Conservation (phyloP, 2,113 vertebrate genomes). For the Alouatta palliata region DNA sequence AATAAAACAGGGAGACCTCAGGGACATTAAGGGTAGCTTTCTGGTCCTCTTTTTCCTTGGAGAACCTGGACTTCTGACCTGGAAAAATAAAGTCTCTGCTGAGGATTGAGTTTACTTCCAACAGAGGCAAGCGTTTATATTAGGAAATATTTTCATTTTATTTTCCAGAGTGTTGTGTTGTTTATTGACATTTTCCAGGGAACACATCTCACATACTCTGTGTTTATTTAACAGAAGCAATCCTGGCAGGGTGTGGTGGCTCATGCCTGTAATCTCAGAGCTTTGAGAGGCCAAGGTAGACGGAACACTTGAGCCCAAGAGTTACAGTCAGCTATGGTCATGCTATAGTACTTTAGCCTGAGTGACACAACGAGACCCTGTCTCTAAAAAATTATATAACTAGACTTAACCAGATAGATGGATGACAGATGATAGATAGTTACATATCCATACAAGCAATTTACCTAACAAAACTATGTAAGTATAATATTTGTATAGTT, state of each 20-base stretch:
- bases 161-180: neutral
- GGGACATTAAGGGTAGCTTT: neutral
- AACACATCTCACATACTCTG: neutral
- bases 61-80: neutral
- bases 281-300: too few species aligned
- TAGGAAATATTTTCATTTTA: neutral
- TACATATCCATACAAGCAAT: too few species aligned
- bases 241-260: neutral
- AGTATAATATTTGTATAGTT: too few species aligned
- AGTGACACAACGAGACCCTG: too few species aligned
- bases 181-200: neutral
- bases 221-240: constrained; percentile 12
- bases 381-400: too few species aligned
- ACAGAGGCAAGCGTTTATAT: neutral
- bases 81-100: neutral
- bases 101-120: neutral
- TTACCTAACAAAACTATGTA: too few species aligned
- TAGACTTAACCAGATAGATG: too few species aligned
- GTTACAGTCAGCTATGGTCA: too few species aligned
- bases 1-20: neutral
- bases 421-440: too few species aligned
- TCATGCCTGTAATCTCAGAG: too few species aligned
- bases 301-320: too few species aligned
- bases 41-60: neutral
- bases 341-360: too few species aligned